phyloP scores from a whole-genome alignment of 2,888 invertebrate species.

The Cynaeus angustus region DNA sequence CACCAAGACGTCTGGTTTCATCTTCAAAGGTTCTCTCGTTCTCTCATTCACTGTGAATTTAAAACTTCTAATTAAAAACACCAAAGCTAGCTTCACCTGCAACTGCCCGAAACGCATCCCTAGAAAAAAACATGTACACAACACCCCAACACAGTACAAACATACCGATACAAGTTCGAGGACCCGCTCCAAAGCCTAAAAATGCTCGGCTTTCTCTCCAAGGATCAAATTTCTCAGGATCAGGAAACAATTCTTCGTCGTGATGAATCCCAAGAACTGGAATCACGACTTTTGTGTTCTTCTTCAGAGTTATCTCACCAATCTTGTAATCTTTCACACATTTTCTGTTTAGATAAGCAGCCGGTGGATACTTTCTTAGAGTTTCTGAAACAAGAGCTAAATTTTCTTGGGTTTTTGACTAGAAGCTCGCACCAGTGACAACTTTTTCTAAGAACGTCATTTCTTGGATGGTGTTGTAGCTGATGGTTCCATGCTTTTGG shows the following conservation, averaged over 20 bases:
- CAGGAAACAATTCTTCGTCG: slow-evolving; percentile 30
- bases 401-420: too few species aligned
- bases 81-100: not conserved
- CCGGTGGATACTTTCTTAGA: slow-evolving; percentile 30
- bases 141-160: too few species aligned
- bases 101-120: slow-evolving; percentile 4
- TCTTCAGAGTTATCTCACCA: slow-evolving; percentile 17
- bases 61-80: not conserved
- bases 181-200: slow-evolving; percentile 48
- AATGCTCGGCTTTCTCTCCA: slow-evolving; percentile 35
- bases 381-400: slow-evolving; percentile 20
- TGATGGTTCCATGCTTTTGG: slow-evolving; percentile 59
- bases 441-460: slow-evolving; percentile 71
- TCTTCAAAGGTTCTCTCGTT: not conserved
- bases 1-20: not conserved
- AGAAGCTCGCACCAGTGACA: slow-evolving; percentile 61
- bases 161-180: slow-evolving; percentile 47
- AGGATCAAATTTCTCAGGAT: slow-evolving; percentile 47
- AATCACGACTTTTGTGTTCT: slow-evolving; percentile 23
- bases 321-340: slow-evolving; percentile 39
- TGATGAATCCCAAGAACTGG: slow-evolving; percentile 33
- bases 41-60: slow-evolving; percentile 3
- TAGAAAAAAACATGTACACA: not conserved
- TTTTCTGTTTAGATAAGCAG: slow-evolving; percentile 18
- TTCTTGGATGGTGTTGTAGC: slow-evolving; percentile 68